A percentile compares a stretch with the other conserved stretches of the same genome.
Evolutionary conservation across 2,797 vertebrate species (phyloP).

Genomic region (Eurystomus glaucurus): DNA sequence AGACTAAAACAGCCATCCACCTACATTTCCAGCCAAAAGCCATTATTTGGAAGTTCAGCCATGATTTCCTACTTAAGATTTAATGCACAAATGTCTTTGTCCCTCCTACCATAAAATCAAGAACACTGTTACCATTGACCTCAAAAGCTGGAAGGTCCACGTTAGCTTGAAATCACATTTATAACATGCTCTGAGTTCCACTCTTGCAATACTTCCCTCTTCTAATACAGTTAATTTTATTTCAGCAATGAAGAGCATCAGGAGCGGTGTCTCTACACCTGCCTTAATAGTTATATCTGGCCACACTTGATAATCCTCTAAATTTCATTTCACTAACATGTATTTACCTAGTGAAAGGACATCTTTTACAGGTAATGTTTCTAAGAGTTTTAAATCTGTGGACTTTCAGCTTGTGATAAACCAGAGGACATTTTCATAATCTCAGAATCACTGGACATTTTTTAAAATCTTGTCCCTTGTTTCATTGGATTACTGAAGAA

Average conservation of each 20-base stretch:
- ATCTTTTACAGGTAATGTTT: not conserved
- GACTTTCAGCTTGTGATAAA: not conserved
- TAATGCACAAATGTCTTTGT: not conserved
- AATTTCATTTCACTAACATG: not conserved
- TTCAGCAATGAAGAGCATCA: not conserved
- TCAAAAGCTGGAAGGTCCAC: not conserved
- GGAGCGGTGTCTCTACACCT: not conserved
- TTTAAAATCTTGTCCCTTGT: not conserved
- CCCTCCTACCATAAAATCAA: not conserved
- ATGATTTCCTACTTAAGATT: not conserved
- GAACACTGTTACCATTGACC: not conserved
- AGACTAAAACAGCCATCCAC: not conserved
- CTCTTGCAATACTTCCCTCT: not conserved
- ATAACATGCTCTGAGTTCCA: not conserved
- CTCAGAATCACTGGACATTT: not conserved
- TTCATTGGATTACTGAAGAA: not conserved
- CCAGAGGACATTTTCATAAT: not conserved
- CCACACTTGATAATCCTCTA: not conserved
- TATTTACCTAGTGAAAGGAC: not conserved
- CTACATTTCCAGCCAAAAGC: not conserved
- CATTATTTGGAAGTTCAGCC: not conserved
- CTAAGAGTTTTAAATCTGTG: not conserved
- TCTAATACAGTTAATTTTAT: not conserved
- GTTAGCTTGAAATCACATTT: not conserved
- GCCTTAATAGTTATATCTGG: not conserved